These are phyloP conservation scores for Bombus consobrinus DNA, from an alignment of 1,140 invertebrate genomes.

Conservation along the genomic window DNA sequence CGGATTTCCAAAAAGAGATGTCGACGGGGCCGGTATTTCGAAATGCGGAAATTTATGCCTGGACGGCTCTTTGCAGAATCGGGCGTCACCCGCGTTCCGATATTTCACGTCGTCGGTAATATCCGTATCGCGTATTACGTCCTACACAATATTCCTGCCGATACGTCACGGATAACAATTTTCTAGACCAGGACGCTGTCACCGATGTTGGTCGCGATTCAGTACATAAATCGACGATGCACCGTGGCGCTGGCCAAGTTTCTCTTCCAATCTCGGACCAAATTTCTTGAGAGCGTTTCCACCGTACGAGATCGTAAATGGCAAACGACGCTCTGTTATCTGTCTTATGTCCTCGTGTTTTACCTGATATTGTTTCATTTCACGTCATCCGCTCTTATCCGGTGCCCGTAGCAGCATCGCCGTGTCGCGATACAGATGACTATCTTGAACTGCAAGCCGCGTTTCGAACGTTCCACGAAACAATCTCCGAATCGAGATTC, in stretches of 20 bases:
- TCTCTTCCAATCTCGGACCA: not conserved
- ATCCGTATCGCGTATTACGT: constrained; percentile 21
- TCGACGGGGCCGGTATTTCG: too few species aligned
- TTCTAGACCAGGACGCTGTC: constrained; percentile 5
- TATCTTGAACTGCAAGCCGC: not conserved
- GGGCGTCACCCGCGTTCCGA: not conserved
- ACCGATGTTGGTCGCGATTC: constrained; percentile 23
- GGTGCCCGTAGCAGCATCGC: not conserved
- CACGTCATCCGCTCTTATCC: constrained; percentile 1
- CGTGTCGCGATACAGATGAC: too few species aligned
- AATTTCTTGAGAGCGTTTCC: not conserved
- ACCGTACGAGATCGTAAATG: constrained; percentile 40
- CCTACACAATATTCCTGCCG: constrained; percentile 11
- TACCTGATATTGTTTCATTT: constrained; percentile 31
- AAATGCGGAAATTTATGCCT: constrained; percentile 18
- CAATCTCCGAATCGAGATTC: not conserved
- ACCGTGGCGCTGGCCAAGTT: constrained; percentile 5
- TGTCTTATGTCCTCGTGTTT: constrained; percentile 8
- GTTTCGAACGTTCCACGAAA: not conserved
- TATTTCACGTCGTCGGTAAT: constrained; percentile 6
- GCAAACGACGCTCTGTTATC: constrained; percentile 19
- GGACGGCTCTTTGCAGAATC: not conserved
- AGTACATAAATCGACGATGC: constrained; percentile 11
- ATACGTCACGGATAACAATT: constrained; percentile 43
- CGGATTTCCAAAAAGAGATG: not conserved